Evolutionary conservation across 2,888 invertebrate species (phyloP).

Genomic region (Operophtera brumata): DNA sequence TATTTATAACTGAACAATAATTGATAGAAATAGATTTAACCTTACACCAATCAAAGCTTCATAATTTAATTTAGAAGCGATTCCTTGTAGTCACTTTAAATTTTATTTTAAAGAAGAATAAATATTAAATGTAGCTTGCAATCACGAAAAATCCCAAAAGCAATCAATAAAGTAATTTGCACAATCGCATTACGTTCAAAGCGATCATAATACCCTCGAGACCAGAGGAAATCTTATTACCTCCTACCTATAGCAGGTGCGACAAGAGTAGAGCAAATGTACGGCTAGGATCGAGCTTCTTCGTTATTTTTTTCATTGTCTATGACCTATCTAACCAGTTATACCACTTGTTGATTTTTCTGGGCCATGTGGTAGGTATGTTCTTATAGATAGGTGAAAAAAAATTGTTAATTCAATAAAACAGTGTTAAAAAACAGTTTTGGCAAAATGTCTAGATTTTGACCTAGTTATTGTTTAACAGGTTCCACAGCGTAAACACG

Average conservation of each 20-base stretch:
- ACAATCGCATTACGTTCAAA: conserved; percentile 52
- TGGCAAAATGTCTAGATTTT: not conserved
- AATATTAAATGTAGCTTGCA: not conserved
- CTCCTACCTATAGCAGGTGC: conserved; percentile 35
- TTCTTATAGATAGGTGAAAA: too few relatives aligned
- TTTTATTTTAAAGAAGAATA: not conserved
- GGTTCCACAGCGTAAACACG: conserved; percentile 2
- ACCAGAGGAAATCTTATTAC: conserved; percentile 56
- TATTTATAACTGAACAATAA: not conserved
- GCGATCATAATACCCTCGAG: conserved; percentile 45
- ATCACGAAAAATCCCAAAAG: conserved; percentile 18
- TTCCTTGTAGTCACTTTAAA: conserved; percentile 22
- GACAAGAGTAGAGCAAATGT: conserved; percentile 12
- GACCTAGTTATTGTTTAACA: conserved; percentile 1
- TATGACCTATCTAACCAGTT: too few relatives aligned
- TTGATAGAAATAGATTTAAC: too few relatives aligned
- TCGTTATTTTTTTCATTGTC: not conserved
- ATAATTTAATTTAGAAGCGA: not conserved
- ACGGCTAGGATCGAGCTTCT: conserved; percentile 10
- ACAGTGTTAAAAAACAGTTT: not conserved
- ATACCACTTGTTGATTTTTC: too few relatives aligned
- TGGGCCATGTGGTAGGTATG: too few relatives aligned
- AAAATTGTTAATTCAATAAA: too few relatives aligned
- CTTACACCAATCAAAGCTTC: not conserved
- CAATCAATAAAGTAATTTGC: conserved; percentile 45